These are phyloP conservation scores for Apantesis nais DNA, from an alignment of 2,888 invertebrate genomes.

Conservation along the genomic window DNA sequence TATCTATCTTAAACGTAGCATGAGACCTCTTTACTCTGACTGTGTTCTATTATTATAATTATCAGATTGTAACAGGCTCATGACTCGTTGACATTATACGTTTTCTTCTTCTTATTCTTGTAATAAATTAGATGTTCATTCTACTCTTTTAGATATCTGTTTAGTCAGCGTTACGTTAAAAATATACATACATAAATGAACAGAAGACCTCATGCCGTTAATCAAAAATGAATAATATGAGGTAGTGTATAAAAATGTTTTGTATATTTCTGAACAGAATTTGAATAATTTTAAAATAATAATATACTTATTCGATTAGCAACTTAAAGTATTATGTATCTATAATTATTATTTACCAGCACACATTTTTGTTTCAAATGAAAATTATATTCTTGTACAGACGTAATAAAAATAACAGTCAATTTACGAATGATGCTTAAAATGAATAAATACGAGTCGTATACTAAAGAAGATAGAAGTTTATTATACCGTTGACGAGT, in stretches of 20 bases:
- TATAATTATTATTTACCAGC: conserved; percentile 6
- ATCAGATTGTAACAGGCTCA: neutral
- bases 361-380: neutral
- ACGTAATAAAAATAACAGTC: conserved; percentile 61
- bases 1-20: neutral
- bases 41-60: neutral
- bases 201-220: neutral
- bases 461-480: conserved; percentile 54
- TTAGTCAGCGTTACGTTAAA: neutral
- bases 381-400: conserved; percentile 21
- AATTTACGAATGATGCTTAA: conserved; percentile 58
- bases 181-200: neutral
- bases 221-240: too few species aligned
- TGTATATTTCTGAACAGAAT: too few species aligned
- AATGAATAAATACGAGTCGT: conserved; percentile 56
- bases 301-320: neutral
- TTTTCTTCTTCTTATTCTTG: neutral
- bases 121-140: neutral
- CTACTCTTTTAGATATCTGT: neutral
- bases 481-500: conserved; percentile 70
- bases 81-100: neutral
- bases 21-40: neutral
- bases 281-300: neutral
- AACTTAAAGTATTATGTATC: neutral
- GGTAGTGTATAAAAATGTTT: too few species aligned